These are phyloP conservation scores for Brachypodius melanocephalos DNA, from an alignment of 2,113 vertebrate genomes.

Conservation along the genomic window DNA sequence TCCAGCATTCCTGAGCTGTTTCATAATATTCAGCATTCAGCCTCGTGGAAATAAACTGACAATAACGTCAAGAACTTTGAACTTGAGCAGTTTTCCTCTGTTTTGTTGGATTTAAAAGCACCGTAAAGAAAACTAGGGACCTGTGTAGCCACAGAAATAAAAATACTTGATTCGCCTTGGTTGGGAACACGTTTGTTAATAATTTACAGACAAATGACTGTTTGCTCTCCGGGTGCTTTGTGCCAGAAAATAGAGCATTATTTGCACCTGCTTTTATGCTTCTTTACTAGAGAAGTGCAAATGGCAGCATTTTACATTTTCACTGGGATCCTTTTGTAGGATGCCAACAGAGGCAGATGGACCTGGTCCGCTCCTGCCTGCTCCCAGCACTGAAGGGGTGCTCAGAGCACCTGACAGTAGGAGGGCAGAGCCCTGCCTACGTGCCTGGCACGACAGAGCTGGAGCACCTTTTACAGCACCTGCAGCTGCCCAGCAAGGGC, in stretches of 20 bases:
- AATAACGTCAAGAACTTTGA: neutral
- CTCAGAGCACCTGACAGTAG: fast-evolving
- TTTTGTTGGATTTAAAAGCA: neutral
- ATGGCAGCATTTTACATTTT: neutral
- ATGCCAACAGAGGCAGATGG: neutral
- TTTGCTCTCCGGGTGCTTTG: neutral
- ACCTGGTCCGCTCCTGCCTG: neutral
- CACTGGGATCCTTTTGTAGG: neutral
- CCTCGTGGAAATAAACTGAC: slow-evolving; percentile 19
- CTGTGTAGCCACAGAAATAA: neutral
- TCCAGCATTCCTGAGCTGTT: slow-evolving; percentile 30
- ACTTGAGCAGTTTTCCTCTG: neutral
- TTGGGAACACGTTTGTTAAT: neutral
- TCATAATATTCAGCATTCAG: neutral
- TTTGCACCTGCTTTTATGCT: neutral
- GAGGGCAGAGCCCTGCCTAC: neutral
- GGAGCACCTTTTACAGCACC: neutral
- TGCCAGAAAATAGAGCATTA: neutral
- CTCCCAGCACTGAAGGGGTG: fast-evolving
- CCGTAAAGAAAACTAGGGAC: neutral
- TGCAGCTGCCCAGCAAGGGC: neutral
- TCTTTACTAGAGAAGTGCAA: neutral
- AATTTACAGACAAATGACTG: neutral
- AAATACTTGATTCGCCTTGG: neutral
- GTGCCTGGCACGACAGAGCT: fast-evolving